Conservation (phyloP, 2,888 invertebrate species). For the Cosmia pyralina region DNA sequence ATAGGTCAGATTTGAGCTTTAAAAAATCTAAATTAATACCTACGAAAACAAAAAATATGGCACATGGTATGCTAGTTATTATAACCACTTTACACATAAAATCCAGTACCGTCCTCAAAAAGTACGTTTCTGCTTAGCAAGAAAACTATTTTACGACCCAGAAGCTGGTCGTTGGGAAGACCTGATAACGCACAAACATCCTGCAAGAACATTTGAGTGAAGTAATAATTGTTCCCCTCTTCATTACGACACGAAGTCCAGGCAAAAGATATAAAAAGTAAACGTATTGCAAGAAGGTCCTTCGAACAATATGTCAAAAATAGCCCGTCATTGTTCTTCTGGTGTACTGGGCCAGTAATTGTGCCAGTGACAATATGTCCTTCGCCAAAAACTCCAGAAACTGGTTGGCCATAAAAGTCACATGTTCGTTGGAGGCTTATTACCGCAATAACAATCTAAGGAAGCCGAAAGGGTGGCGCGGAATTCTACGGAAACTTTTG, state of each 20-base stretch:
- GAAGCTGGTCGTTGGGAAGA: slow-evolving; percentile 27
- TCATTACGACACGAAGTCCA: slow-evolving; percentile 57
- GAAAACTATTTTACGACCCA: slow-evolving; percentile 54
- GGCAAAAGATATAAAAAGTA: slow-evolving; percentile 56
- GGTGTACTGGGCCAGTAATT: slow-evolving; percentile 79
- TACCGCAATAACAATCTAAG: slow-evolving; percentile 89
- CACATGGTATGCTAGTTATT: not conserved
- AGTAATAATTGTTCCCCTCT: slow-evolving; percentile 62
- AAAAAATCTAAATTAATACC: not conserved
- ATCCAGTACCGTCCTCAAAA: not conserved
- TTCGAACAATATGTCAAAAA: slow-evolving; percentile 76
- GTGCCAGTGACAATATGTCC: slow-evolving; percentile 83
- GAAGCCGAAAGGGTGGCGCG: slow-evolving; percentile 88
- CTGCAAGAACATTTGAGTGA: slow-evolving; percentile 54
- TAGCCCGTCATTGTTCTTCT: slow-evolving; percentile 76
- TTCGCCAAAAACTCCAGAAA: slow-evolving; percentile 84
- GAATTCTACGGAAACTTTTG: slow-evolving; percentile 87
- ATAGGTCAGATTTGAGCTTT: not conserved
- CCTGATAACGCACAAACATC: slow-evolving; percentile 56
- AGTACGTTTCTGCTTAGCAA: slow-evolving; percentile 35
- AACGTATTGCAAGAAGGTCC: slow-evolving; percentile 55
- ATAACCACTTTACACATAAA: not conserved
- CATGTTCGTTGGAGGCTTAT: slow-evolving; percentile 87
- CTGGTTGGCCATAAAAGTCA: slow-evolving; percentile 87
- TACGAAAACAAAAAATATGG: not conserved